Evolutionary conservation across 2,113 vertebrate species (phyloP), one percentile per base, ranked within the genome.

Genomic region (Cercocebus atys): DNA sequence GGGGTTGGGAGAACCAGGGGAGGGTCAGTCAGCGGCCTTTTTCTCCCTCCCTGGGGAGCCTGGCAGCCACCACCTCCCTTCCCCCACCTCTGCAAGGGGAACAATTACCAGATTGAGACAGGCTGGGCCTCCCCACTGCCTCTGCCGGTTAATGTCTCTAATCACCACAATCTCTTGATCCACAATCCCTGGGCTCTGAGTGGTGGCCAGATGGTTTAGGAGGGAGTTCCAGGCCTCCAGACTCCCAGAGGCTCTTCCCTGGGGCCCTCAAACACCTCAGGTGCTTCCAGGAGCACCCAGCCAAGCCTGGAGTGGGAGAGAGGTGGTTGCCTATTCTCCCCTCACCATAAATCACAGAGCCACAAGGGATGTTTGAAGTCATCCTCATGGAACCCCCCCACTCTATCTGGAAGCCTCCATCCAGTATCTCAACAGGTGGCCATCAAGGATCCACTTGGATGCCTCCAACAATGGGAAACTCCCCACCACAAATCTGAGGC

Each of bases 151-250:
- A 98, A 98, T 96, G 97, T 97, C 97, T 98, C 97, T 99, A 98
- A 96, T 98, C 98, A 98, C 97, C 86, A 68, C 98, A 98, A 97
- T 99, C 98, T 97, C 97, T 98, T 98, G 97, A 98, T 98, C 98
- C 97, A 97, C 98, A 98, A 98, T 98, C 98, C 98, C 97, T 97
- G 97, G 97, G 97, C 98, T 97, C 97, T 96, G 94, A 86, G 92
- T 97, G 96, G 95, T 97, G 97, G 98, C 98, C 98, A 99, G 98
- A 98, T 98, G 98, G 98, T 97, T 98, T 97, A 88, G 96, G 95
- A 94, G 98, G 97, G 81, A 97, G 85, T 91, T 90, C 35, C n/a
- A 14, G 52, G 47, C 25, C 79, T 66, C 61, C 12, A 40, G 76
- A 75, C 73, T 79, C 81, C 66, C 45, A 25, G 45, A 61, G 45